A percentile compares a stretch with the other conserved stretches of the same genome.
These are phyloP conservation scores for Psittacula derbiana DNA, from an alignment of 2,797 vertebrate genomes.

Conservation along the genomic window DNA sequence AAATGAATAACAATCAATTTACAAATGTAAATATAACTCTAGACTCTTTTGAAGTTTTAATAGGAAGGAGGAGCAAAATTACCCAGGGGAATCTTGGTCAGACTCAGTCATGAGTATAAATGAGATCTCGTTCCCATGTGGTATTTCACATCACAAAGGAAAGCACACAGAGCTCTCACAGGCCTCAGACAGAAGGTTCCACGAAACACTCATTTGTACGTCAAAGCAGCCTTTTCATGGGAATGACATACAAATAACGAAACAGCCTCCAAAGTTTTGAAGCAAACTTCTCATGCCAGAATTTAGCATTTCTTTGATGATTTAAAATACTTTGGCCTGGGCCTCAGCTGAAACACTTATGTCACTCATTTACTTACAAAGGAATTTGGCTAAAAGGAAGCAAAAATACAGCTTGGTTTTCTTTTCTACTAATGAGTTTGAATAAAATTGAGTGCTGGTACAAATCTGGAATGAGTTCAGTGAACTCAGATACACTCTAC, in stretches of 20 bases:
- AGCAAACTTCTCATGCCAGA: not conserved
- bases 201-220: not conserved
- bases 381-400: not conserved
- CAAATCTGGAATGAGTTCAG: not conserved
- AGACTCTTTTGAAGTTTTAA: slow-evolving; percentile 6
- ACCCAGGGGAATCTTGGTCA: not conserved
- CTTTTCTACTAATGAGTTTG: not conserved
- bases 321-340: not conserved
- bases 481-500: not conserved
- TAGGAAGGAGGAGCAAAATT: not conserved
- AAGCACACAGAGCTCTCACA: not conserved
- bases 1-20: not conserved
- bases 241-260: not conserved
- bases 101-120: not conserved
- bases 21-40: not conserved
- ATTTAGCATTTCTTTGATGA: not conserved
- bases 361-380: not conserved
- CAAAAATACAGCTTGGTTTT: not conserved
- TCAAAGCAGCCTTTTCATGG: slow-evolving; percentile 11
- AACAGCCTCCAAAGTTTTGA: not conserved
- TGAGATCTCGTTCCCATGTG: not conserved
- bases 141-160: slow-evolving; percentile 41
- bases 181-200: not conserved
- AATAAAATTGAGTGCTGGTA: not conserved
- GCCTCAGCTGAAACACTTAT: not conserved